phyloP scores from a whole-genome alignment of 2,113 vertebrate genomes.

The Oncorhynchus nerka region DNA sequence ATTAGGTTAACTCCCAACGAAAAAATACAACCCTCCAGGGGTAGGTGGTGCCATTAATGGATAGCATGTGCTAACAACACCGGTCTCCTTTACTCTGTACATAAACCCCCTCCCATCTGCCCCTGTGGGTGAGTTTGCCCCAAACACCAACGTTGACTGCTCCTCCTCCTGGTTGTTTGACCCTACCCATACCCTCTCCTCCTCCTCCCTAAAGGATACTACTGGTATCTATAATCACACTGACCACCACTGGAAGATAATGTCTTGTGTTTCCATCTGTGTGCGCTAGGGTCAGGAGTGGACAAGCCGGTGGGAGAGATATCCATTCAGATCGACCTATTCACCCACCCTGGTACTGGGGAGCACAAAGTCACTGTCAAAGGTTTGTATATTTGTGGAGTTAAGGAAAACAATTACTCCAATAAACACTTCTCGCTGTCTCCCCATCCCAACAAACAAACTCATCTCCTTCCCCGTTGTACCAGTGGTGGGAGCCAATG shows the following conservation, averaged over 20 bases:
- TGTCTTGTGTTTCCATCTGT: constrained; percentile 27
- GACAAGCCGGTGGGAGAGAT: constrained; percentile 94
- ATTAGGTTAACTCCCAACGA: constrained; percentile 93
- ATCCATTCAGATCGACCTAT: constrained; percentile 91
- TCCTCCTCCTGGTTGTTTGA: neutral
- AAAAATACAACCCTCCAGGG: constrained; percentile 89
- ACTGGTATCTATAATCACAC: neutral
- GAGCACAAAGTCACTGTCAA: constrained; percentile 94
- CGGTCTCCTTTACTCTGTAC: constrained; percentile 6
- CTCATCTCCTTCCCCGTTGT: neutral
- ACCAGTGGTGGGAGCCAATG: constrained; percentile 89
- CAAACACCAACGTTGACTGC: neutral
- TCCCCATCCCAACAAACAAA: neutral
- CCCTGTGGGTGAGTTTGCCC: neutral
- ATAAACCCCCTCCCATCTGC: constrained; percentile 13
- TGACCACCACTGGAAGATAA: neutral
- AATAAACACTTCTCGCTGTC: neutral
- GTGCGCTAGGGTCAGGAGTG: constrained; percentile 80
- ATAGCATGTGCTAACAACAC: constrained; percentile 25
- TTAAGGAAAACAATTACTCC: neutral
- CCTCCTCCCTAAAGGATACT: neutral
- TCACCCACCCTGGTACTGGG: constrained; percentile 90
- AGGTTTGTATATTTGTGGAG: constrained; percentile 72
- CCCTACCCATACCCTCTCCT: too few species aligned
- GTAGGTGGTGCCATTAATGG: constrained; percentile 74